Conservation (phyloP, 2,888 invertebrate species). For the Venustoraphidia nigricollis region DNA sequence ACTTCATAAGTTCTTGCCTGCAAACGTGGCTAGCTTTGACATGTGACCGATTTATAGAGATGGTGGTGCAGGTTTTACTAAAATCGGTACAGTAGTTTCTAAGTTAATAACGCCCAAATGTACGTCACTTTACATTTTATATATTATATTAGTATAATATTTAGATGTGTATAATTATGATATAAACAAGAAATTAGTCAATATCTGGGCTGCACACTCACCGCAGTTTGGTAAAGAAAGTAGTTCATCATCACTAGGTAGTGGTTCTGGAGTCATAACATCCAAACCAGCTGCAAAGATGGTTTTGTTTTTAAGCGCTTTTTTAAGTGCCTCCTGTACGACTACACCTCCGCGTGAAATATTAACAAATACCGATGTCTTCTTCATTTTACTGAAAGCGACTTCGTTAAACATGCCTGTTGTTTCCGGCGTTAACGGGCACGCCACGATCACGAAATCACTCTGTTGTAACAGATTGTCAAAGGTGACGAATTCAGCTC, state of each 20-base stretch:
- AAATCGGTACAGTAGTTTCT: no score
- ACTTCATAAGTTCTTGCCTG: no score
- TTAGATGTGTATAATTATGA: no score
- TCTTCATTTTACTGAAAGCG: slow-evolving; percentile 61
- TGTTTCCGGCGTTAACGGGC: slow-evolving; percentile 54
- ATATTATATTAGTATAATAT: no score
- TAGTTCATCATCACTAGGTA: slow-evolving; percentile 67
- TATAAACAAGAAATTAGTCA: no score
- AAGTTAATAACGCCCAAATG: no score
- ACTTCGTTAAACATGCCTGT: slow-evolving; percentile 49
- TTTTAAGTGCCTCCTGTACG: slow-evolving; percentile 66
- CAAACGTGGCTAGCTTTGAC: no score
- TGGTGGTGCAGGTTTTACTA: no score
- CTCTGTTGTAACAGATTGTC: slow-evolving; percentile 50
- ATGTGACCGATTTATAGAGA: no score
- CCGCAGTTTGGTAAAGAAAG: slow-evolving; percentile 69
- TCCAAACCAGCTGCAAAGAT: slow-evolving; percentile 86
- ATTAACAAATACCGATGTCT: slow-evolving; percentile 58
- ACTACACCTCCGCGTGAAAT: slow-evolving; percentile 60
- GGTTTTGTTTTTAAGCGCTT: slow-evolving; percentile 53
- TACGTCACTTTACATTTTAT: no score
- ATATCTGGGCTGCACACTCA: slow-evolving; percentile 32
- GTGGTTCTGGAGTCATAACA: slow-evolving; percentile 81
- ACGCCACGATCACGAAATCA: slow-evolving; percentile 58
- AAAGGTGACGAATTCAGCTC: slow-evolving; percentile 47